phyloP scores from a whole-genome alignment of 1,140 invertebrate genomes.

The Diuraphis noxia region DNA sequence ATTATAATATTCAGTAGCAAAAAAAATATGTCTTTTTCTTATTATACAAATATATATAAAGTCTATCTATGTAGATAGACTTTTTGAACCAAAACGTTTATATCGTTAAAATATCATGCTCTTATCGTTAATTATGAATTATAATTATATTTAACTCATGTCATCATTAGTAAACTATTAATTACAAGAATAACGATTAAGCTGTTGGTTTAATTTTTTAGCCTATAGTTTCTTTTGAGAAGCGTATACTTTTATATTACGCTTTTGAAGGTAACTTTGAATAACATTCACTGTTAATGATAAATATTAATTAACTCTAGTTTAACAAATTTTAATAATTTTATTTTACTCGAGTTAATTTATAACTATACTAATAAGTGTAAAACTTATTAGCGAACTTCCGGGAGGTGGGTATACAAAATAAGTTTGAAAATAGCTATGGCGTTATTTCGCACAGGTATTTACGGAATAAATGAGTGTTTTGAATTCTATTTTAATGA shows the following conservation, averaged over 20 bases:
- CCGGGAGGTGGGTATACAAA: background rate
- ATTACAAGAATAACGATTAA: background rate
- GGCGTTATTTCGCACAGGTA: background rate
- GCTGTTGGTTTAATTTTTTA: background rate
- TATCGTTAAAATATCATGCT: background rate
- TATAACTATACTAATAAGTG: background rate
- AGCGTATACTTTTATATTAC: background rate
- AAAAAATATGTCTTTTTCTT: background rate
- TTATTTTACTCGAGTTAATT: background rate
- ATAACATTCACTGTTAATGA: background rate
- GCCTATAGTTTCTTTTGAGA: background rate
- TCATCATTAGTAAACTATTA: background rate
- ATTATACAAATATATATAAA: background rate
- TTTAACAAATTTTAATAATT: background rate
- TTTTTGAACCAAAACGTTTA: background rate
- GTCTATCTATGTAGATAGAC: background rate
- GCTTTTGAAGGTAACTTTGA: background rate
- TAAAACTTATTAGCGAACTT: conserved; percentile 15
- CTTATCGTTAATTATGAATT: background rate
- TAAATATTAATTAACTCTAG: background rate
- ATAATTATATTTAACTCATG: background rate
- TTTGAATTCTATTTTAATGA: background rate
- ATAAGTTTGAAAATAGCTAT: conserved; percentile 16
- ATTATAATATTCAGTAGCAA: background rate
- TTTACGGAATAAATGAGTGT: background rate